Evolutionary conservation across 2,888 invertebrate genomes (phyloP).

Genomic region (Trissoscelio sp.): DNA sequence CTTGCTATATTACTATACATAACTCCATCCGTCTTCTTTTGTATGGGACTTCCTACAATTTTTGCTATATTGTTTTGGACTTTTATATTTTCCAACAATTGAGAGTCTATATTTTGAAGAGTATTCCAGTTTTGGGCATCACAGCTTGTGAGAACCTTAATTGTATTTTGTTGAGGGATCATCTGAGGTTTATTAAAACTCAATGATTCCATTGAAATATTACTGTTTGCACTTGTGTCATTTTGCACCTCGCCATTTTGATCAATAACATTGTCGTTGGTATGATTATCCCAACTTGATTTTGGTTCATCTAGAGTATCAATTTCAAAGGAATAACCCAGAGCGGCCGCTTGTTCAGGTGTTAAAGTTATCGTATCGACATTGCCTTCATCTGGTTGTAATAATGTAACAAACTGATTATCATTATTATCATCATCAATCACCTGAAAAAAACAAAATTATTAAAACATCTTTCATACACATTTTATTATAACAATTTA

Average conservation of each 20-base stretch:
- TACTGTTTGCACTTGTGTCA: conserved; percentile 52
- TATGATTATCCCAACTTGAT: conserved; percentile 46
- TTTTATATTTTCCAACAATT: conserved; percentile 34
- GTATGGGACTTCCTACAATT: too few species aligned
- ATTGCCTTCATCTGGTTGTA: conserved; percentile 77
- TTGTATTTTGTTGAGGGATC: conserved; percentile 39
- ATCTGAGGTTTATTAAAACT: conserved; percentile 62
- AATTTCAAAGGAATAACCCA: conserved; percentile 81
- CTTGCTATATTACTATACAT: too few species aligned
- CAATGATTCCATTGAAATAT: conserved; percentile 65
- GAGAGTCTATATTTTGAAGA: conserved; percentile 28
- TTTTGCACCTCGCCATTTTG: conserved; percentile 59
- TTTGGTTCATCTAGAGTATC: conserved; percentile 72
- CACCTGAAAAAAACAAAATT: conserved; percentile 75
- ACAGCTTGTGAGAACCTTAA: conserved; percentile 51
- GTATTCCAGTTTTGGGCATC: conserved; percentile 44
- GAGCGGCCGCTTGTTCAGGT: conserved; percentile 80
- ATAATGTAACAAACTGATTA: conserved; percentile 79
- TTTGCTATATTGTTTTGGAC: too few species aligned
- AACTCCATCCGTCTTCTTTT: too few species aligned
- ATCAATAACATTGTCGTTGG: conserved; percentile 13
- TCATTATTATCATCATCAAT: conserved; percentile 77
- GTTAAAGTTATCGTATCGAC: conserved; percentile 81
- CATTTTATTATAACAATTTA: too few species aligned
- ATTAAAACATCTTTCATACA: too few species aligned